Evolutionary conservation across 2,888 invertebrate species (phyloP), one percentile per base, ranked within the genome.

Genomic region (Trichogramma dendrolimi): DNA sequence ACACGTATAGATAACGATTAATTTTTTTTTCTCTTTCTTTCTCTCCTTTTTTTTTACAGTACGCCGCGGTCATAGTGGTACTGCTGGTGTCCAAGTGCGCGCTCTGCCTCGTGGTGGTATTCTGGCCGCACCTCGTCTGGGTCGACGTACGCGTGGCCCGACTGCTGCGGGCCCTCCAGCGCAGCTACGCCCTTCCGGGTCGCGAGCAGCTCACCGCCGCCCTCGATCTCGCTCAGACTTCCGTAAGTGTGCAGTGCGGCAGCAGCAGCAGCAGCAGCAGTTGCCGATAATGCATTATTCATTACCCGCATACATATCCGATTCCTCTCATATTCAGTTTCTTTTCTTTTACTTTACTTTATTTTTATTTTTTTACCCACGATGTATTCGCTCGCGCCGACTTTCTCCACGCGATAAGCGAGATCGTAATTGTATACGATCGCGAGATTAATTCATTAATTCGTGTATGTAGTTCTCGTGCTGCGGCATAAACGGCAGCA

Each of bases 111-210:
- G 77, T 88, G 65, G 87, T 88, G 2, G 87, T 88, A 60, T 82
- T 88, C 53, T 92, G 91, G 88, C 91, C 91, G 39, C 86, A 90
- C 68, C 88, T 91, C 71, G 79, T 89, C 63, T 91, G 91, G 47
- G 82, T 92, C 50, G 86, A 86, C 70, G 82, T 88, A 68, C 85
- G 88, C 52, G 83, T 85, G 44, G 84, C 86, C 1, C 86, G 87
- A 66, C 84, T 92, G 67, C 84, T 88, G 3, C 87, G 87, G 64
- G 85, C 87, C 0, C 79, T 92, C 67, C 91, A 92, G 75, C 83
- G 85, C 2, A 87, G 86, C 75, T 92, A 92, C 75, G 91, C 91
- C 1, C 84, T 89, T 38, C 87, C 90, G 0, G 91, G 90, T 27
- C 81, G 83, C 49, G 83, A 84, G 69, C 86, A 87, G 73, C 91